Evolutionary conservation across 2,888 invertebrate species (phyloP).

Genomic region (Terebella lapidaria): DNA sequence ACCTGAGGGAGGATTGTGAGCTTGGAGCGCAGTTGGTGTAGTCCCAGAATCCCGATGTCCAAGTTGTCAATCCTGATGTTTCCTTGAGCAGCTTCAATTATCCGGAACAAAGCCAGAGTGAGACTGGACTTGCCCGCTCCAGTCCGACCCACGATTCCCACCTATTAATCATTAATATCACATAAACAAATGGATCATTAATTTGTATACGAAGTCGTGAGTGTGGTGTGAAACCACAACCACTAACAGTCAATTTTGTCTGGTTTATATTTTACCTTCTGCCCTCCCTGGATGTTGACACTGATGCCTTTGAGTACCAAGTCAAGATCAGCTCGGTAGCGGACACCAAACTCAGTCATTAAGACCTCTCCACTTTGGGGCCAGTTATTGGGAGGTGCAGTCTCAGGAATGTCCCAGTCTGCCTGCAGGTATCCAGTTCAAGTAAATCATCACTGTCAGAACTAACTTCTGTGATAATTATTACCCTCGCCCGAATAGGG

Average conservation of each 20-base stretch:
- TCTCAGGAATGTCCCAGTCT: not conserved
- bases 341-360: not conserved
- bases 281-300: not conserved
- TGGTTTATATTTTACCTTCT: not conserved
- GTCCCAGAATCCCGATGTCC: constrained; percentile 18
- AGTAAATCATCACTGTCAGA: too few relatives aligned
- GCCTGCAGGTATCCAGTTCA: too few relatives aligned
- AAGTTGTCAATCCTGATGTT: constrained; percentile 21
- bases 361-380: not conserved
- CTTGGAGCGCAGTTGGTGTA: constrained; percentile 36
- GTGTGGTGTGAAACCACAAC: too few relatives aligned
- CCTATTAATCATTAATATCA: constrained; percentile 11
- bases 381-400: not conserved
- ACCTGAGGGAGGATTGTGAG: constrained; percentile 48
- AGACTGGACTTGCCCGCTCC: constrained; percentile 26
- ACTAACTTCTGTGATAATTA: too few relatives aligned
- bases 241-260: too few relatives aligned
- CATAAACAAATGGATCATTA: not conserved
- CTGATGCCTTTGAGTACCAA: not conserved
- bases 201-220: too few relatives aligned
- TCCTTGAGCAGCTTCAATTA: constrained; percentile 20
- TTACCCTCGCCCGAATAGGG: too few relatives aligned
- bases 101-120: constrained; percentile 22
- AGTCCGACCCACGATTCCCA: constrained; percentile 26
- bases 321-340: not conserved